Conservation (phyloP, 2,797 vertebrate species). For the Tapera naevia region DNA sequence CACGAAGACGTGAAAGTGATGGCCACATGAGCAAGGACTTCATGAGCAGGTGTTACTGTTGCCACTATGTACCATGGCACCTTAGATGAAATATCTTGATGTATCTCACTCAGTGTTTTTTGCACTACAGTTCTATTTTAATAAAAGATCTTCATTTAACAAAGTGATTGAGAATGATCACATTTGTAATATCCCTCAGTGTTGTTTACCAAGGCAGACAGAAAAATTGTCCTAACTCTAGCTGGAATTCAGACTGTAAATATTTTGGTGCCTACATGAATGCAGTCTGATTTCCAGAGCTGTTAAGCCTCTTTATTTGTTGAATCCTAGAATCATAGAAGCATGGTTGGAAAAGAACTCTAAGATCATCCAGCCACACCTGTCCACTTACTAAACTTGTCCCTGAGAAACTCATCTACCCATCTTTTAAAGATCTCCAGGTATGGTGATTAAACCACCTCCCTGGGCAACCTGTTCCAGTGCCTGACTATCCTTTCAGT, state of each 20-base stretch:
- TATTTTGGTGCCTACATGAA: not conserved
- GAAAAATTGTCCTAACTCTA: not conserved
- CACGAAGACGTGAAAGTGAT: not conserved
- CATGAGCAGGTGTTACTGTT: not conserved
- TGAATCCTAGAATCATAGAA: too few relatives aligned
- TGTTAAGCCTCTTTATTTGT: not conserved
- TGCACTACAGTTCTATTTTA: not conserved
- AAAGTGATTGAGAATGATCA: not conserved
- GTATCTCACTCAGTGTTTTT: not conserved
- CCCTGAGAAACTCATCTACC: too few relatives aligned
- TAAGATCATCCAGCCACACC: too few relatives aligned
- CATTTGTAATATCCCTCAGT: not conserved
- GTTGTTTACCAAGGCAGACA: not conserved
- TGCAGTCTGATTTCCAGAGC: not conserved
- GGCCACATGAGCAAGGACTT: not conserved
- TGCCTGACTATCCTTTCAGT: too few relatives aligned
- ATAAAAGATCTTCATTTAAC: not conserved
- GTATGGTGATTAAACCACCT: too few relatives aligned
- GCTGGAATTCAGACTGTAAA: not conserved
- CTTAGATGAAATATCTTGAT: not conserved
- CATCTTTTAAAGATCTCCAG: too few relatives aligned
- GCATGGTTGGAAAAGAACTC: too few relatives aligned
- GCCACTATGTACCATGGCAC: not conserved
- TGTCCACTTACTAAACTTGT: too few relatives aligned
- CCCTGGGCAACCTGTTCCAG: too few relatives aligned